Conservation (phyloP, 2,797 vertebrate genomes). For the Loriculus beryllinus region DNA sequence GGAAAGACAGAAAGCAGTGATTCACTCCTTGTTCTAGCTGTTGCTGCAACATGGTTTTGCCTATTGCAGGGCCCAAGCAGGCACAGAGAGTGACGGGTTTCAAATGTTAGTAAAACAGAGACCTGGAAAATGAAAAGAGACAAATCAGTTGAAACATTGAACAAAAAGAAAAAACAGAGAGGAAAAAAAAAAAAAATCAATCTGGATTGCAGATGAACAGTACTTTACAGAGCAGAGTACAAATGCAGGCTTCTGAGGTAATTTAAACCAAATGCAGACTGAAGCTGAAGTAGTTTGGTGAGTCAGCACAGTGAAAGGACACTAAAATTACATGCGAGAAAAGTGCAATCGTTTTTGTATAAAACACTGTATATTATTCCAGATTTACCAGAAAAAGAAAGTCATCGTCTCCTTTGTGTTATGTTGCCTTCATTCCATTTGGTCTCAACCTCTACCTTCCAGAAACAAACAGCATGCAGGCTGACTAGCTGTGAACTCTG, state of each 20-base stretch:
- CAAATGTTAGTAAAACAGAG: slow-evolving; percentile 19
- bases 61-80: background rate
- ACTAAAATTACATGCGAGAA: background rate
- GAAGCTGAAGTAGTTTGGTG: slow-evolving; percentile 15
- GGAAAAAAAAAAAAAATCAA: no score
- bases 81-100: background rate
- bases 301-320: slow-evolving; percentile 35
- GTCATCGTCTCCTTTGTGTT: background rate
- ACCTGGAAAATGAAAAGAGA: slow-evolving; percentile 7
- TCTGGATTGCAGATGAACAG: slow-evolving; percentile 14
- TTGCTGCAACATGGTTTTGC: background rate
- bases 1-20: slow-evolving; percentile 39
- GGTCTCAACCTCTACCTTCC: background rate
- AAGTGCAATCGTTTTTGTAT: background rate
- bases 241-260: slow-evolving; percentile 29
- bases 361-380: background rate
- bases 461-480: background rate
- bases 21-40: slow-evolving; percentile 44
- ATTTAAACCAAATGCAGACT: slow-evolving; percentile 22
- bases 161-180: background rate
- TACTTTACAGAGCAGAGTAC: background rate
- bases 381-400: background rate
- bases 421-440: background rate
- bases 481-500: background rate
- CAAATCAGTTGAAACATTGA: background rate